These are phyloP conservation scores for Salvelinus namaycush DNA, from an alignment of 2,113 vertebrate genomes.

Conservation along the genomic window DNA sequence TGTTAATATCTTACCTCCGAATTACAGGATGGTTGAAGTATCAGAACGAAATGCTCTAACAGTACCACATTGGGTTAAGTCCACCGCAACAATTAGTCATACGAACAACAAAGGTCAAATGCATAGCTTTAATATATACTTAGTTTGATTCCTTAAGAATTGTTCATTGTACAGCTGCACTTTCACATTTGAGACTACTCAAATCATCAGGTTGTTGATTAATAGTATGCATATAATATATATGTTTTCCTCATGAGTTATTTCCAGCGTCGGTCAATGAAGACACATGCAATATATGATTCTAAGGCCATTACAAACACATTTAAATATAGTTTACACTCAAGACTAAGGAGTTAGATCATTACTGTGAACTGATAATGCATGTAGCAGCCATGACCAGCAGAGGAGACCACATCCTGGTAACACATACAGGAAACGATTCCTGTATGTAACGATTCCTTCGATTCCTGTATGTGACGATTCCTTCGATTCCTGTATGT, in stretches of 20 bases:
- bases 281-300: conserved; percentile 27
- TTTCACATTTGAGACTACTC: conserved; percentile 22
- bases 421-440: background rate
- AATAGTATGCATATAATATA: conserved; percentile 14
- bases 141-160: conserved; percentile 24
- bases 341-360: background rate
- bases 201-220: conserved; percentile 4
- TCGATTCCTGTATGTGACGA: no score
- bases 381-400: background rate
- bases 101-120: conserved; percentile 20
- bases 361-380: background rate
- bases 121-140: conserved; percentile 35
- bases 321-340: conserved; percentile 18
- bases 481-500: no score
- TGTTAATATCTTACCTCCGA: background rate
- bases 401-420: background rate
- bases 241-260: no score
- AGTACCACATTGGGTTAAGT: background rate
- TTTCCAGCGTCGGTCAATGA: conserved; percentile 7
- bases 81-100: background rate
- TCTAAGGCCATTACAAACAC: conserved; percentile 31
- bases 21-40: background rate
- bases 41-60: background rate
- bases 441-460: no score
- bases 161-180: conserved; percentile 28